Evolutionary conservation across 2,113 vertebrate species (phyloP), one percentile per base, ranked within the genome.

Genomic region (Acinonyx jubatus): DNA sequence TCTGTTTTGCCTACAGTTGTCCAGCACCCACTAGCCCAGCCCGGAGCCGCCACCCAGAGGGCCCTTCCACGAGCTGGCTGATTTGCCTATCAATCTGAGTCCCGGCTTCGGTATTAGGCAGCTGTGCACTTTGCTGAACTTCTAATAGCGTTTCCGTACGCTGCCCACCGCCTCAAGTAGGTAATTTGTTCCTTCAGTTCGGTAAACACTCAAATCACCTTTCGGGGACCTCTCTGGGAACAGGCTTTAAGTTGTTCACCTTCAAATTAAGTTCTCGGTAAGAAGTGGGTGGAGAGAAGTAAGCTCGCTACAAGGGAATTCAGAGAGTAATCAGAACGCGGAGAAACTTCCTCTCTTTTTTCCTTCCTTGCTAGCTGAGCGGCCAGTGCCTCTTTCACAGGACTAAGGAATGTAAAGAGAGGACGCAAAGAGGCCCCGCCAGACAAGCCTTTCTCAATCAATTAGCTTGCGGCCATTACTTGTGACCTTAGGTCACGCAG

Each of bases 341-440:
- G 98, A 98, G 99, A 99, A 99, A 99, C 99, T 98, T 99, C 98
- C 99, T 99, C 99, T 98, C 99, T 98, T 98, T 99, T 98, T 98
- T 98, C 97, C 98, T 98, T 97, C 98, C 98, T 98, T 98, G 97
- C 99, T 97, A 98, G 98, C 99, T 29, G 97, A 98, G 98, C 99
- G 98, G 98, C 98, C 96, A 97, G 98, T 97, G 98, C 99, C 99
- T 99, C 99, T 99, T 99, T 99, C 99, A 98, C 98, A 98, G 98
- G 99, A 99, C 99, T 98, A 99, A 99, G 99, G 99, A 99, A 99
- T 99, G 99, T 98, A 99, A 99, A 99, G 99, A 99, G 99, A 99
- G 98, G 99, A 99, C 99, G 99, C 99, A 98, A 98, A 99, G 99
- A 99, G 99, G 99, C 99, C 99, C 99, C 98, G 99, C 96, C 98